phyloP scores from a whole-genome alignment of 1,140 invertebrate species.

The Scaptomyza montana region DNA sequence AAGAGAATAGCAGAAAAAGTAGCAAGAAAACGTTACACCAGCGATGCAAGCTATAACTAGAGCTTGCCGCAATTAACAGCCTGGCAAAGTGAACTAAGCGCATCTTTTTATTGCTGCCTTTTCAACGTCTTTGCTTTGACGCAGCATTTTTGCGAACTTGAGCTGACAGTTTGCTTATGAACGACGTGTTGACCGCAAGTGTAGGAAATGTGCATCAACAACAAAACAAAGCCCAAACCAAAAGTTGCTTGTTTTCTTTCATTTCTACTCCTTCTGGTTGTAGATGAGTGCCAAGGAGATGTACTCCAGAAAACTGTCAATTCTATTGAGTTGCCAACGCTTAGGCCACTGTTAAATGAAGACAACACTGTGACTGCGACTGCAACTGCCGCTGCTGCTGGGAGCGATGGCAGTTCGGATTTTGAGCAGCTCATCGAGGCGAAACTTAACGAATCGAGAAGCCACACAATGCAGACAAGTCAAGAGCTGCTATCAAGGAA shows the following conservation, averaged over 20 bases:
- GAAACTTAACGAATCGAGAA: conserved; percentile 66
- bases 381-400: background rate
- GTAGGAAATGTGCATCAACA: conserved; percentile 53
- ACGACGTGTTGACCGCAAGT: conserved; percentile 61
- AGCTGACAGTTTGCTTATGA: conserved; percentile 61
- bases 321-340: conserved; percentile 40
- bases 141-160: conserved; percentile 33
- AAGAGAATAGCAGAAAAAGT: conserved; percentile 19
- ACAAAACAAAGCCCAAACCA: conserved; percentile 22
- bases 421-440: conserved; percentile 69
- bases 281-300: conserved; percentile 27
- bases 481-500: conserved; percentile 85
- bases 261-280: background rate
- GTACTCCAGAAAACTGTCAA: conserved; percentile 40
- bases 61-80: conserved; percentile 65
- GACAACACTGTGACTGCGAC: conserved; percentile 15
- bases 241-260: conserved; percentile 28
- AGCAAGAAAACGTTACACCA: conserved; percentile 48
- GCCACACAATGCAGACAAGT: conserved; percentile 34
- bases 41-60: conserved; percentile 23
- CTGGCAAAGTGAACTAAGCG: conserved; percentile 36
- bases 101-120: conserved; percentile 32
- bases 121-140: conserved; percentile 17
- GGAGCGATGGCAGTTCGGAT: conserved; percentile 36
- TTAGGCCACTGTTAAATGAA: conserved; percentile 29